phyloP scores from a whole-genome alignment of 2,113 vertebrate species.

The Pholis gunnellus region DNA sequence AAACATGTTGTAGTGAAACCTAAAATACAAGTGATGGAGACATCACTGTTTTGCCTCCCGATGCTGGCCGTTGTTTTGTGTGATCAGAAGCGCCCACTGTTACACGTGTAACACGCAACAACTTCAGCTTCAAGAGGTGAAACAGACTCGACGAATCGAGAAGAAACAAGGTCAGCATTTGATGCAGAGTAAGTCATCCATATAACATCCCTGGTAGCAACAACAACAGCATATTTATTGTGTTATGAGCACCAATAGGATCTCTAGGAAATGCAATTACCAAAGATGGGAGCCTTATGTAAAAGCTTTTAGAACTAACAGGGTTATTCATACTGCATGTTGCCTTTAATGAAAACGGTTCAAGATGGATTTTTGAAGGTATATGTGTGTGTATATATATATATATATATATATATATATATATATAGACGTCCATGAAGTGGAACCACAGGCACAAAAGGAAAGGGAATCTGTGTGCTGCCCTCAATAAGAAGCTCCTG shows the following conservation, averaged over 20 bases:
- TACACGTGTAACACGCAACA: not conserved
- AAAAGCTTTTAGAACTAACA: conserved; percentile 13
- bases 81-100: too few species aligned
- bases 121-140: not conserved
- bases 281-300: not conserved
- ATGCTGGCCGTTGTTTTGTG: too few species aligned
- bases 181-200: not conserved
- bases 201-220: not conserved
- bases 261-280: conserved; percentile 7
- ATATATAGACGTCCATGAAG: conserved; percentile 18
- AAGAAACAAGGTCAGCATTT: not conserved
- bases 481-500: conserved; percentile 37
- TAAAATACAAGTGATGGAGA: too few species aligned
- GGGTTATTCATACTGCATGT: conserved; percentile 9
- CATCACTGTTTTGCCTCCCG: too few species aligned
- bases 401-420: too few species aligned
- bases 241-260: not conserved
- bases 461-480: conserved; percentile 14
- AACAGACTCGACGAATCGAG: not conserved
- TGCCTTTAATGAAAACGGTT: not conserved
- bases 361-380: conserved; percentile 12
- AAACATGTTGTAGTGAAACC: too few species aligned
- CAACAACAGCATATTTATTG: not conserved
- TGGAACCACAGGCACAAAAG: conserved; percentile 43
- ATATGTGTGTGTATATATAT: not conserved